A percentile compares a stretch with the other conserved stretches of the same genome.
These are phyloP conservation scores for Neoitamus cyanurus DNA, from an alignment of 2,888 invertebrate genomes.

Conservation along the genomic window DNA sequence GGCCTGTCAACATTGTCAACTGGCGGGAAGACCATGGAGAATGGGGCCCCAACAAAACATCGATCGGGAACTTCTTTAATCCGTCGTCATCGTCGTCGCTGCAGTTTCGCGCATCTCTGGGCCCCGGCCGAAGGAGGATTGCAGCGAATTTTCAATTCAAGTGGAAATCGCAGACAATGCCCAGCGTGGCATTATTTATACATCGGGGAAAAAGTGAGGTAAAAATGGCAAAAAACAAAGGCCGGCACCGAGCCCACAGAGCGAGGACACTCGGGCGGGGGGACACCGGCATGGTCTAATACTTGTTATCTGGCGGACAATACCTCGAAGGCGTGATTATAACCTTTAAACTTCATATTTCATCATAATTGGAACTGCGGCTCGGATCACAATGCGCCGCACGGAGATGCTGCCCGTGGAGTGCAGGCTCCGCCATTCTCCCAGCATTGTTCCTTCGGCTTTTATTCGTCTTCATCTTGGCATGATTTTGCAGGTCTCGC, in stretches of 20 bases:
- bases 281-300: neutral
- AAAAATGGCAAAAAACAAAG: neutral
- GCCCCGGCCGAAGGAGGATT: neutral
- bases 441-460: slow-evolving; percentile 17
- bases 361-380: slow-evolving; percentile 38
- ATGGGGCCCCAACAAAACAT: slow-evolving; percentile 17
- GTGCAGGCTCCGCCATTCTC: neutral
- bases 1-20: slow-evolving; percentile 25
- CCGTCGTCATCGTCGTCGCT: neutral
- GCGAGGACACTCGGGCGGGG: neutral
- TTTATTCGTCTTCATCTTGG: slow-evolving; percentile 37
- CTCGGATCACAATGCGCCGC: slow-evolving; percentile 8
- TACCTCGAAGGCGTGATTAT: slow-evolving; percentile 37
- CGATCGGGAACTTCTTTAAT: slow-evolving; percentile 37
- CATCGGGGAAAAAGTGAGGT: slow-evolving; percentile 4
- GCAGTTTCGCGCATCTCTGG: neutral
- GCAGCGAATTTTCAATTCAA: slow-evolving; percentile 24
- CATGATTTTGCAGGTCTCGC: slow-evolving; percentile 6
- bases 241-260: neutral
- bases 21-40: neutral
- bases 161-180: slow-evolving; percentile 20
- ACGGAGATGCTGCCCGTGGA: slow-evolving; percentile 1
- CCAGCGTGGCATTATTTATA: slow-evolving; percentile 21
- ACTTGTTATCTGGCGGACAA: slow-evolving; percentile 30
- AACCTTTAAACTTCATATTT: slow-evolving; percentile 41